These are phyloP conservation scores for Tiliacea citrago DNA, from an alignment of 2,888 invertebrate species.

Conservation along the genomic window DNA sequence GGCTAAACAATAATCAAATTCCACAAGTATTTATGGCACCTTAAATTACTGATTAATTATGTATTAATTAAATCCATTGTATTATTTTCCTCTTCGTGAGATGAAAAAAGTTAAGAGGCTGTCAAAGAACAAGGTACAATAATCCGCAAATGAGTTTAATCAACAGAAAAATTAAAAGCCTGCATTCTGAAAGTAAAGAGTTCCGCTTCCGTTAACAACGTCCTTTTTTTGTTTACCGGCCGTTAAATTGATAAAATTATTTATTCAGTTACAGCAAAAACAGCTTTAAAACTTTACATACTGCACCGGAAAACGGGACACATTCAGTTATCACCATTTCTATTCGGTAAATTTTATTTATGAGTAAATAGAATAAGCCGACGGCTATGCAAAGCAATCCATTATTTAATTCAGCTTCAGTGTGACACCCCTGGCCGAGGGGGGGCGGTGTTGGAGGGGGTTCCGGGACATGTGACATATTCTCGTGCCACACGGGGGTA, in stretches of 20 bases:
- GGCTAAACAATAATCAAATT: not conserved
- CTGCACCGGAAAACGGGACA: conserved; percentile 9
- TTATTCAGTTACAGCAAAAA: not conserved
- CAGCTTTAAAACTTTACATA: not conserved
- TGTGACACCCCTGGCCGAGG: conserved; percentile 73
- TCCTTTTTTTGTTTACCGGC: not conserved
- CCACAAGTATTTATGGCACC: not conserved
- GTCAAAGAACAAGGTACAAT: conserved; percentile 16
- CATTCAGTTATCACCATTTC: conserved; percentile 46
- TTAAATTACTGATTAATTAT: conserved; percentile 8
- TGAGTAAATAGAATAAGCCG: conserved; percentile 73
- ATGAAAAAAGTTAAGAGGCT: conserved; percentile 22
- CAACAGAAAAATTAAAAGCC: conserved; percentile 15
- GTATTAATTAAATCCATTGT: conserved; percentile 18
- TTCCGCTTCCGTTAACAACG: not conserved
- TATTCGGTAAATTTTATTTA: conserved; percentile 64
- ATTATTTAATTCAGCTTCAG: conserved; percentile 81
- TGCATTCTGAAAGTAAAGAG: conserved; percentile 17
- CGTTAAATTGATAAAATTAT: conserved; percentile 12
- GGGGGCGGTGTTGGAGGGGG: conserved; percentile 62
- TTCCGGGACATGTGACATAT: conserved; percentile 85
- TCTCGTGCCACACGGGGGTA: conserved; percentile 83
- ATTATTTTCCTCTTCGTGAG: not conserved
- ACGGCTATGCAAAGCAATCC: conserved; percentile 78
- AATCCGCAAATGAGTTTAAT: conserved; percentile 18